phyloP scores from a whole-genome alignment of 2,113 vertebrate genomes.

The Protobothrops flavoviridis region DNA sequence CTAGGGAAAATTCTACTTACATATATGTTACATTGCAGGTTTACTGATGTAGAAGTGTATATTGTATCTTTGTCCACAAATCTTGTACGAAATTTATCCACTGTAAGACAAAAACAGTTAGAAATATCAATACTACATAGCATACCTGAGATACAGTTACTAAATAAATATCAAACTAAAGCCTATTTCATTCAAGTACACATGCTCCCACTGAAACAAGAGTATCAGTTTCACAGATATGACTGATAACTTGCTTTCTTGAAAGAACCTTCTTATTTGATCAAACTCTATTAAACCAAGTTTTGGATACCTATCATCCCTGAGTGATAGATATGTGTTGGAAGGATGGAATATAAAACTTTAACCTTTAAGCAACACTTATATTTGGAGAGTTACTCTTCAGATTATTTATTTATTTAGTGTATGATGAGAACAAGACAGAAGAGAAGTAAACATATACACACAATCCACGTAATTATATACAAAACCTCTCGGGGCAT shows the following conservation, averaged over 20 bases:
- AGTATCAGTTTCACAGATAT: conserved; percentile 2
- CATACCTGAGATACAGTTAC: not conserved
- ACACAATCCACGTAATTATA: not conserved
- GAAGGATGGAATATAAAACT: not conserved
- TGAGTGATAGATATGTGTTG: not conserved
- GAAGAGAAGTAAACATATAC: not conserved
- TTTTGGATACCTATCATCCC: not conserved
- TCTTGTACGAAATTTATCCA: not conserved
- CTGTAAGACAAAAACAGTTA: not conserved
- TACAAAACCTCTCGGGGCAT: not conserved
- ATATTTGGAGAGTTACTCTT: not conserved
- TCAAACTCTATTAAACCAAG: not conserved
- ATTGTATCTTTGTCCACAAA: not conserved
- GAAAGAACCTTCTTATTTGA: not conserved
- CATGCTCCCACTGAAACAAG: not conserved
- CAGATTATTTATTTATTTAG: not conserved
- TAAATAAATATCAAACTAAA: not conserved
- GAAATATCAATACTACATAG: not conserved
- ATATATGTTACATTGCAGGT: not conserved
- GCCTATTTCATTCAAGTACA: conserved; percentile 8
- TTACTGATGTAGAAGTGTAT: not conserved
- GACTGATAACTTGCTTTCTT: conserved; percentile 5
- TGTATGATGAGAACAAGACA: not conserved
- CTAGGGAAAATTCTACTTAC: not conserved
- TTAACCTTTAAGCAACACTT: not conserved